Conservation (phyloP, 2,113 vertebrate species). For the Colinus virginianus region DNA sequence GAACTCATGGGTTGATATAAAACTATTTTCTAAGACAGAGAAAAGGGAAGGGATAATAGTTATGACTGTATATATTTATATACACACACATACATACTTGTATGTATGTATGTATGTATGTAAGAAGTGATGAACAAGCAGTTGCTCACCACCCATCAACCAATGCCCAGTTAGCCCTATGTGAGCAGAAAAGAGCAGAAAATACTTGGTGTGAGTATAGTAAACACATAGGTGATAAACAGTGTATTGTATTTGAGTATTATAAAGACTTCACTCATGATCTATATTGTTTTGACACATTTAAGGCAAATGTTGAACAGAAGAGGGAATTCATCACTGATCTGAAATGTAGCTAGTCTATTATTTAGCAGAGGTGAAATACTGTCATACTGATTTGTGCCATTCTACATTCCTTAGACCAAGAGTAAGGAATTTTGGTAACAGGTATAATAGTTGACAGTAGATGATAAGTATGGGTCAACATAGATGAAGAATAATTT, state of each 20-base stretch:
- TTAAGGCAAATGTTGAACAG: background rate
- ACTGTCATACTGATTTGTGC: background rate
- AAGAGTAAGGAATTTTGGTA: fast-evolving
- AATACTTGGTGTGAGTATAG: background rate
- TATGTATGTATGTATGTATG: no score
- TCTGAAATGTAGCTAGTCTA: background rate
- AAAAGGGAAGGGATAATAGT: no score
- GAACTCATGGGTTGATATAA: no score
- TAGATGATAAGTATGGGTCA: background rate
- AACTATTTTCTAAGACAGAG: no score
- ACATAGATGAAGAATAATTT: background rate
- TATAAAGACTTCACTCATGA: background rate
- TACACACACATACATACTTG: no score
- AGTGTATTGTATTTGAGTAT: background rate
- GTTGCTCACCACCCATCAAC: no score
- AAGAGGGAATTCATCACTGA: background rate
- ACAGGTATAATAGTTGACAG: background rate
- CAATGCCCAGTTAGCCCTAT: no score
- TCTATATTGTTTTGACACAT: background rate
- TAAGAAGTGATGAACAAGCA: no score
- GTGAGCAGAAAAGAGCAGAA: background rate
- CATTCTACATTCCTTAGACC: background rate
- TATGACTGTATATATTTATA: no score
- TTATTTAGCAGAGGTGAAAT: background rate
- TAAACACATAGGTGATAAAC: no score